A percentile compares a stretch with the other conserved stretches of the same genome.
Conservation (phyloP, 1,140 invertebrate genomes). For the Periplaneta americana region DNA sequence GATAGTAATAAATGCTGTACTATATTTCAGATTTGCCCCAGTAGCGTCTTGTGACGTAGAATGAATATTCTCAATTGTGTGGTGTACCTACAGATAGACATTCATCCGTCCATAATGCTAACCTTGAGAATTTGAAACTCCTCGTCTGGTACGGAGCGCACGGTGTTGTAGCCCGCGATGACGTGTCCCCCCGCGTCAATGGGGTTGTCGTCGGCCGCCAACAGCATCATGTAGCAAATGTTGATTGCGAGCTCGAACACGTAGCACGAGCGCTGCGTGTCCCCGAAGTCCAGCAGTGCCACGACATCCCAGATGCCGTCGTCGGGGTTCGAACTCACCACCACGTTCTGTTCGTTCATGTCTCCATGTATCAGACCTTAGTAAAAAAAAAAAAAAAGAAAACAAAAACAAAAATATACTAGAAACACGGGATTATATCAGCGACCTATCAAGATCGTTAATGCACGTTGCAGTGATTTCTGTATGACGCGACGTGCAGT, state of each 20-base stretch:
- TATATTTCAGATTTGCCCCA: too few species aligned
- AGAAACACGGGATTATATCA: too few species aligned
- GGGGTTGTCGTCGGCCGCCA: conserved; percentile 41
- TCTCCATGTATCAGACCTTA: conserved; percentile 84
- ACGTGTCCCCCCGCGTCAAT: conserved; percentile 62
- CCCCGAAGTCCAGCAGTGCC: conserved; percentile 79
- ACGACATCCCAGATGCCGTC: conserved; percentile 42
- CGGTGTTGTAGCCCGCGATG: conserved; percentile 64
- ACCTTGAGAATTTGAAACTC: conserved; percentile 64
- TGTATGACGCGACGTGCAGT: too few species aligned
- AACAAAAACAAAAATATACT: too few species aligned
- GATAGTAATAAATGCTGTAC: too few species aligned
- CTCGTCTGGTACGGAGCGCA: conserved; percentile 46
- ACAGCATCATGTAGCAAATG: conserved; percentile 73
- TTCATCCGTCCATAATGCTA: too few species aligned
- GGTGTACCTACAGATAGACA: too few species aligned
- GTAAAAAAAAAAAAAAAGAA: too few species aligned
- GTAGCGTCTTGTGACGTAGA: too few species aligned
- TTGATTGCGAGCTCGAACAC: conserved; percentile 80
- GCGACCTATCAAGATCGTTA: too few species aligned
- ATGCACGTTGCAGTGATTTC: too few species aligned
- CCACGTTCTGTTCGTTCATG: conserved; percentile 83
- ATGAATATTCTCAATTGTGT: too few species aligned
- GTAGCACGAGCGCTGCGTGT: conserved; percentile 62
- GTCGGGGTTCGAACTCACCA: conserved; percentile 46